phyloP scores from a whole-genome alignment of 2,113 vertebrate species.

The Tonatia bakeri region DNA sequence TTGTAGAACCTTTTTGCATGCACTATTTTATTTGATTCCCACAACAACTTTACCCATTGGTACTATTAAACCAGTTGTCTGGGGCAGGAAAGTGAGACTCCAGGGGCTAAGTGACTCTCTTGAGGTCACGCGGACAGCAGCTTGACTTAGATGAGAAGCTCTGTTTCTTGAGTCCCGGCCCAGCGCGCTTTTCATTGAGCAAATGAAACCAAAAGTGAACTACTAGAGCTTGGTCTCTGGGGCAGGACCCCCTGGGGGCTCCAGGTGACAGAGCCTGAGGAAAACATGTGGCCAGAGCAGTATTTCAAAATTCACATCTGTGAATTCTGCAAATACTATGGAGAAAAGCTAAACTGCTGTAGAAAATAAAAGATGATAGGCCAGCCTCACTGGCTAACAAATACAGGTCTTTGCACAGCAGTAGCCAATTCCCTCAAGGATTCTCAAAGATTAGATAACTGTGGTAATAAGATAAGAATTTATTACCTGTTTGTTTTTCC shows the following conservation, averaged over 20 bases:
- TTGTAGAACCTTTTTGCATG: background rate
- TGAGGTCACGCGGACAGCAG: background rate
- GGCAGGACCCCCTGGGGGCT: background rate
- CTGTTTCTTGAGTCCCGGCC: background rate
- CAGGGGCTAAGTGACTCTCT: background rate
- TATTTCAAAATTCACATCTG: background rate
- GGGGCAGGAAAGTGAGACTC: background rate
- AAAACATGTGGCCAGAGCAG: background rate
- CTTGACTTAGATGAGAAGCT: background rate
- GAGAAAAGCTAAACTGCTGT: background rate
- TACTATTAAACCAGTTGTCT: background rate
- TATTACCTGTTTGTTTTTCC: background rate
- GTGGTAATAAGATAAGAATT: background rate
- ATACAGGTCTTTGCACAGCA: background rate
- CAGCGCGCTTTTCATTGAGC: background rate
- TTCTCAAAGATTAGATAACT: background rate
- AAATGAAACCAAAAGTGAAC: background rate
- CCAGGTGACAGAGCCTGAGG: background rate
- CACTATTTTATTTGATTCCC: background rate
- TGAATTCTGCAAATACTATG: background rate
- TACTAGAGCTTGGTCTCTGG: background rate
- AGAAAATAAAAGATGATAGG: background rate
- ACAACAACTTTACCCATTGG: background rate
- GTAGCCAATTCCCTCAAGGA: background rate
- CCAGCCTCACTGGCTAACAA: background rate